Evolutionary conservation across 2,888 invertebrate genomes (phyloP).

Genomic region (Brachypterus glaber): DNA sequence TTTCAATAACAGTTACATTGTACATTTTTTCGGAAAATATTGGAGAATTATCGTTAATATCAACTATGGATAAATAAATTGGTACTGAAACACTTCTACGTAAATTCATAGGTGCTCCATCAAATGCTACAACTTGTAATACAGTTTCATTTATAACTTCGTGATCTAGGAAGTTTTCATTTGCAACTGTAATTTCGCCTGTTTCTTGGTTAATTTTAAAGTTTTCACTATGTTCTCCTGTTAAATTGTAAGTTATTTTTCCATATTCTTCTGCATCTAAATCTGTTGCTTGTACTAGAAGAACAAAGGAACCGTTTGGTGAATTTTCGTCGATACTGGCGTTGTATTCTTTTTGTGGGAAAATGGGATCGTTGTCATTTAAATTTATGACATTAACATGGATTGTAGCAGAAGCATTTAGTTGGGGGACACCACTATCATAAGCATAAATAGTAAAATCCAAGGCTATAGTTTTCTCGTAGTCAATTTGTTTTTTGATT

Average conservation of each 20-base stretch:
- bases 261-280: conserved; percentile 72
- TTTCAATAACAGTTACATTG: conserved; percentile 74
- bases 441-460: conserved; percentile 74
- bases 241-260: conserved; percentile 64
- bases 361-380: conserved; percentile 81
- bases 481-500: conserved; percentile 71
- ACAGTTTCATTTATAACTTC: conserved; percentile 62
- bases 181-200: conserved; percentile 68
- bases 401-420: conserved; percentile 69
- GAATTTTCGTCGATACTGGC: conserved; percentile 70
- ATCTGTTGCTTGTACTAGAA: conserved; percentile 67
- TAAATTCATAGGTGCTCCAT: conserved; percentile 62
- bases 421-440: conserved; percentile 79
- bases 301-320: conserved; percentile 58
- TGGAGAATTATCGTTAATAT: conserved; percentile 86
- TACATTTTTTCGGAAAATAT: conserved; percentile 69
- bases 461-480: conserved; percentile 64
- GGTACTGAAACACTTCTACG: conserved; percentile 66
- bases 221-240: conserved; percentile 62
- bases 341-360: conserved; percentile 57
- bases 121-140: conserved; percentile 71
- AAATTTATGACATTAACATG: conserved; percentile 69
- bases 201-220: conserved; percentile 63
- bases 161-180: conserved; percentile 65
- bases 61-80: conserved; percentile 66